phyloP scores from a whole-genome alignment of 2,113 vertebrate species.

The Mionectes macconnelli region DNA sequence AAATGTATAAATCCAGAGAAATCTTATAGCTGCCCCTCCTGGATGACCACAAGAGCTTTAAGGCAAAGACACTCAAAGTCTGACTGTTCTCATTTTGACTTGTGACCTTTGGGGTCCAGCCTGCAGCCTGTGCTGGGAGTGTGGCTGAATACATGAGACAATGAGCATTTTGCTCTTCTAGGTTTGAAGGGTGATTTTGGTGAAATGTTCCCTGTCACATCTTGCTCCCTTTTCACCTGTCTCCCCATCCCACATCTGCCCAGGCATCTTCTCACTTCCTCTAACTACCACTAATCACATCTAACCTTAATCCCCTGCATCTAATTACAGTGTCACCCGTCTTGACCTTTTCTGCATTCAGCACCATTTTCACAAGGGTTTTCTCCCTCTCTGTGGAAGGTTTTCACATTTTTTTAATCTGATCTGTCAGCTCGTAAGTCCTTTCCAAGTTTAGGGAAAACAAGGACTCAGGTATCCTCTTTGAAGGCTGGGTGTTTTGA shows the following conservation, averaged over 20 bases:
- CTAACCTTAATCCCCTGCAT: neutral
- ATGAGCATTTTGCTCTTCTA: neutral
- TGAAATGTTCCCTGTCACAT: neutral
- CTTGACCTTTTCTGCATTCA: neutral
- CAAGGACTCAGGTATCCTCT: neutral
- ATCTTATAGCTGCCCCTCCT: neutral
- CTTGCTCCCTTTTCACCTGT: neutral
- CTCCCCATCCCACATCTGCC: neutral
- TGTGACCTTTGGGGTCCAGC: neutral
- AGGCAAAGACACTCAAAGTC: neutral
- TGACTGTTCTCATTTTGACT: neutral
- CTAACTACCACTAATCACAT: neutral
- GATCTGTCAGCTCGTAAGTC: neutral
- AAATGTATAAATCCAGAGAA: neutral
- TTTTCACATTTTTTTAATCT: neutral
- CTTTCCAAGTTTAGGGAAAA: neutral
- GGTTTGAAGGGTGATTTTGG: neutral
- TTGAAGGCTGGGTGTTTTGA: neutral
- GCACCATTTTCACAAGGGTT: neutral
- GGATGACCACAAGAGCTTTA: fast-evolving
- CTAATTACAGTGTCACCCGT: neutral
- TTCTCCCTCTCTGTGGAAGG: neutral
- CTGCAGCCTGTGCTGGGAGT: neutral
- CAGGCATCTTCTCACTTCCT: neutral
- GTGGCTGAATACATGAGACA: neutral